These are phyloP conservation scores for Sinelater perroti DNA, from an alignment of 2,888 invertebrate genomes.

Conservation along the genomic window DNA sequence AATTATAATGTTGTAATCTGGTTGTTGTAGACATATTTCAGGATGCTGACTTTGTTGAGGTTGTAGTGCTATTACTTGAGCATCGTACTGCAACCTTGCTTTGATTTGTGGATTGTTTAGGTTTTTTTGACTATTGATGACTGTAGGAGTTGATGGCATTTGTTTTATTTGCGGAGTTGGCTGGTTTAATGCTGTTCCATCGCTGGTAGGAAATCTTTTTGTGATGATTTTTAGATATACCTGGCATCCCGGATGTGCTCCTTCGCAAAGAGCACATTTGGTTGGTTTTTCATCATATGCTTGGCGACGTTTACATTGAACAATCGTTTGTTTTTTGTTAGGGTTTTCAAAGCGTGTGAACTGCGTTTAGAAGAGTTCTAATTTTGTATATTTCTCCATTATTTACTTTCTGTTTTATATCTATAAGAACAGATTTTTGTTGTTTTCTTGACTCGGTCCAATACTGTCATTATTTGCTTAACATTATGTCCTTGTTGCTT, in stretches of 20 bases:
- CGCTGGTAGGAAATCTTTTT: neutral
- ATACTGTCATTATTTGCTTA: conserved; percentile 1
- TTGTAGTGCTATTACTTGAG: too few relatives aligned
- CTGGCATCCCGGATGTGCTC: neutral
- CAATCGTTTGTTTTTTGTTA: too few relatives aligned
- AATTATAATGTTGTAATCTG: neutral
- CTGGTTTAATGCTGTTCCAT: neutral
- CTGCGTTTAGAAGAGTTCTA: neutral
- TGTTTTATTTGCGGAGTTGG: neutral
- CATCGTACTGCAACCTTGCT: neutral
- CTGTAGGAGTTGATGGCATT: neutral
- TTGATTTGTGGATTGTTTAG: too few relatives aligned
- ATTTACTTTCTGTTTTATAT: neutral
- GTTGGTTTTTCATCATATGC: neutral
- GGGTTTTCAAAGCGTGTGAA: too few relatives aligned
- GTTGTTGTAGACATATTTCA: too few relatives aligned
- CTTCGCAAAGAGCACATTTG: too few relatives aligned
- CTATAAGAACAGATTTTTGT: neutral
- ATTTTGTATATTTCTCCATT: too few relatives aligned
- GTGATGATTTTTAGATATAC: too few relatives aligned
- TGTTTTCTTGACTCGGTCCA: conserved; percentile 3
- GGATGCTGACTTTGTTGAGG: neutral
- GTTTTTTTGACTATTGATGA: neutral
- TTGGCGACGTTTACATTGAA: neutral
- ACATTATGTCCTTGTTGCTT: neutral